Evolutionary conservation across 1,140 invertebrate species (phyloP).

Genomic region (Drosophila tsacasi): DNA sequence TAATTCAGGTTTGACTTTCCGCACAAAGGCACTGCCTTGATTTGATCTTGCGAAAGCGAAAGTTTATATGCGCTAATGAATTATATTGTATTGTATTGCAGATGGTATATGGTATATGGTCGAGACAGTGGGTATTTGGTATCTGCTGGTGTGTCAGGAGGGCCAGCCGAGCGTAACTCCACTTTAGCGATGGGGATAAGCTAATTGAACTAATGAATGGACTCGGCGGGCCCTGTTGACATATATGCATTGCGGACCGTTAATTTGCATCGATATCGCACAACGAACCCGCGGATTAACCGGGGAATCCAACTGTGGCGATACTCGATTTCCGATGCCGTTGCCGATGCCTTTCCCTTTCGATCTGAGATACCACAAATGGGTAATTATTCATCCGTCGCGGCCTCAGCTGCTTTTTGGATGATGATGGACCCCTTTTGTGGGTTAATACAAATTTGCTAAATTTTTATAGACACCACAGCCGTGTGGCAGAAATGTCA

Average conservation of each 20-base stretch:
- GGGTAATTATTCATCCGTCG: conserved; percentile 50
- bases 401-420: conserved; percentile 34
- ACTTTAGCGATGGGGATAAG: conserved; percentile 34
- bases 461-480: conserved; percentile 15
- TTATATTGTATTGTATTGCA: conserved; percentile 59
- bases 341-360: conserved; percentile 41
- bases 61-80: conserved; percentile 80
- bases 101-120: conserved; percentile 31
- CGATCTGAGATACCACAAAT: conserved; percentile 42
- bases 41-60: conserved; percentile 82
- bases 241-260: conserved; percentile 51
- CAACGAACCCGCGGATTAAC: conserved; percentile 34
- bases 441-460: conserved; percentile 30
- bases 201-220: conserved; percentile 78
- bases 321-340: conserved; percentile 23
- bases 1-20: conserved; percentile 66
- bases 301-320: conserved; percentile 33
- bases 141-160: conserved; percentile 28
- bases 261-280: conserved; percentile 51
- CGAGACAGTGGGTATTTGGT: conserved; percentile 4
- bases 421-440: conserved; percentile 26
- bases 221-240: conserved; percentile 55
- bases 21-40: conserved; percentile 62
- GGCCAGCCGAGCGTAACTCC: conserved; percentile 31
- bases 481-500: conserved; percentile 41